These are phyloP conservation scores for Tetranychus cinnabarinus DNA, from an alignment of 1,140 invertebrate species.

Conservation along the genomic window DNA sequence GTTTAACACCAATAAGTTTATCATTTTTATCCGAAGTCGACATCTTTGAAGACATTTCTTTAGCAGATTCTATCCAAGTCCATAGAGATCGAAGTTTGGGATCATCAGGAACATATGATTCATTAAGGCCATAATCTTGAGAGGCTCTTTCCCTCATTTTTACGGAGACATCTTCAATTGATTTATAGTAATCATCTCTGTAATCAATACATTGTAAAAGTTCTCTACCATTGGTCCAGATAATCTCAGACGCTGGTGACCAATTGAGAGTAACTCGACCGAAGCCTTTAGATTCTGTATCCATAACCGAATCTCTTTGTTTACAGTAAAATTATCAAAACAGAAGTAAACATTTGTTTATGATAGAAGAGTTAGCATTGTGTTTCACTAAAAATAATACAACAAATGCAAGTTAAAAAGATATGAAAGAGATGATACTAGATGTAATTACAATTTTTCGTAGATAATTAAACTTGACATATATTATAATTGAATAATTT, in stretches of 20 bases:
- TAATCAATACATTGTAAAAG: conserved; percentile 32
- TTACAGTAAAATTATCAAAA: too few relatives aligned
- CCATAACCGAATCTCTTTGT: too few relatives aligned
- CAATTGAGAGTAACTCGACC: conserved; percentile 21
- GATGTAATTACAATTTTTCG: too few relatives aligned
- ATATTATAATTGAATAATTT: too few relatives aligned
- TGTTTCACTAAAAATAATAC: too few relatives aligned
- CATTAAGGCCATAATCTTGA: conserved; percentile 37
- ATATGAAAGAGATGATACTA: too few relatives aligned
- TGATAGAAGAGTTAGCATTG: too few relatives aligned
- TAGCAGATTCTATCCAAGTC: not conserved
- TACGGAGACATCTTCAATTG: conserved; percentile 41
- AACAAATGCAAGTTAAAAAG: too few relatives aligned
- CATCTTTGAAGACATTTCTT: not conserved
- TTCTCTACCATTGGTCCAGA: conserved; percentile 46
- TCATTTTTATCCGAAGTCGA: not conserved
- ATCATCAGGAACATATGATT: not conserved
- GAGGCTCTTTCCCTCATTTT: conserved; percentile 43
- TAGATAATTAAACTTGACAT: too few relatives aligned
- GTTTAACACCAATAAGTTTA: not conserved
- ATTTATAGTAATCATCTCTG: conserved; percentile 23
- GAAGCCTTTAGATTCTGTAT: not conserved
- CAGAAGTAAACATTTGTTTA: too few relatives aligned
- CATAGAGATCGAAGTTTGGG: not conserved
- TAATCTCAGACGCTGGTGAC: conserved; percentile 39